phyloP scores from a whole-genome alignment of 2,797 vertebrate genomes.

The Galago senegalensis region DNA sequence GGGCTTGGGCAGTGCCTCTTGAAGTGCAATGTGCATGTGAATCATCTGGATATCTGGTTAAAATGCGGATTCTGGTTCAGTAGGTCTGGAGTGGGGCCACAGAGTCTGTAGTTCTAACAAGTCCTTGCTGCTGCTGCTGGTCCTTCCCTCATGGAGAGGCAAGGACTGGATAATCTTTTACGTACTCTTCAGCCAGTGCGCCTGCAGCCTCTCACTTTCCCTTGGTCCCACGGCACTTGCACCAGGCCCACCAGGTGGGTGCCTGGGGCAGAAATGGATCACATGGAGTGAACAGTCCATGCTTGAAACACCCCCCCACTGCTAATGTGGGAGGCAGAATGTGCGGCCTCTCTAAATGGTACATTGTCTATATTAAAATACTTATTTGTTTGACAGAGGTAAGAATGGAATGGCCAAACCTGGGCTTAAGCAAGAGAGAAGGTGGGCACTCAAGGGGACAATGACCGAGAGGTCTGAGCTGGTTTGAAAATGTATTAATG shows the following conservation, averaged over 20 bases:
- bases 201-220: slow-evolving; percentile 88
- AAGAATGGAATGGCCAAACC: background rate
- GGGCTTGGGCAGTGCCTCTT: background rate
- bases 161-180: background rate
- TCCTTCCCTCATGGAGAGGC: background rate
- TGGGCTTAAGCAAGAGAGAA: background rate
- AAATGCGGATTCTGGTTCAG: background rate
- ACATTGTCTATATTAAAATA: background rate
- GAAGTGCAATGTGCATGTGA: background rate
- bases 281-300: slow-evolving; percentile 43
- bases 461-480: background rate
- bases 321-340: background rate
- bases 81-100: background rate
- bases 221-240: slow-evolving; percentile 74
- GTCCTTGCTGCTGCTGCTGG: background rate
- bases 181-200: background rate
- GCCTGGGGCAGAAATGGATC: slow-evolving; percentile 79
- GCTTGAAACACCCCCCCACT: background rate
- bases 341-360: background rate
- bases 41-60: background rate
- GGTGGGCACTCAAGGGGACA: background rate
- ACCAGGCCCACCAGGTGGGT: slow-evolving; percentile 83
- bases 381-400: background rate
- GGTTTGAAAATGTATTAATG: background rate
- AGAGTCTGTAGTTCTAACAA: background rate